Percentiles rank a stretch among this genome's conserved stretches.
Evolutionary conservation across 2,113 vertebrate species (phyloP).

Genomic region (Ploceus nigricollis): DNA sequence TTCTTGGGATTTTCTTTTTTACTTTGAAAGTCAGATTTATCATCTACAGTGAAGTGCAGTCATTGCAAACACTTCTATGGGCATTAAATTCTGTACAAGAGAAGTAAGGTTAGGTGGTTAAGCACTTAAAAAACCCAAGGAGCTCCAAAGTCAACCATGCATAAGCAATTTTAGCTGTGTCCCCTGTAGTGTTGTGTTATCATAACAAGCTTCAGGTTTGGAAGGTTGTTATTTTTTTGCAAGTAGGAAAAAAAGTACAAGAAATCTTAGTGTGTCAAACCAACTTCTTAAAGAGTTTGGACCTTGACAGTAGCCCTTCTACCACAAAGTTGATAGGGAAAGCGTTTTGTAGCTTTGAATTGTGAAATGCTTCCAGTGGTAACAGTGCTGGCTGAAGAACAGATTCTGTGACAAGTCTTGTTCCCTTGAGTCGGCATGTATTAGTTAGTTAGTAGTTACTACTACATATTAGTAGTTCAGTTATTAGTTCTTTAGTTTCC

Average conservation of each 20-base stretch:
- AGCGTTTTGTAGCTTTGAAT: background rate
- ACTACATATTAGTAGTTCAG: background rate
- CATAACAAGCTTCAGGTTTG: background rate
- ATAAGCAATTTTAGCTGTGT: background rate
- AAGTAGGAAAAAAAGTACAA: background rate
- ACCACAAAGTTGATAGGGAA: background rate
- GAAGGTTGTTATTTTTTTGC: background rate
- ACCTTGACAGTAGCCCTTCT: background rate
- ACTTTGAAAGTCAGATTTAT: background rate
- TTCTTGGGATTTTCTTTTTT: background rate
- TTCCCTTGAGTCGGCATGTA: background rate
- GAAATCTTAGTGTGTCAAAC: background rate
- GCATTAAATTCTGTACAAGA: background rate
- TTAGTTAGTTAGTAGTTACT: background rate
- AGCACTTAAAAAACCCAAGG: background rate
- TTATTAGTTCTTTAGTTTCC: background rate
- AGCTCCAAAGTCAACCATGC: background rate
- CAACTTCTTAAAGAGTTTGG: background rate
- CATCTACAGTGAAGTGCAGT: background rate
- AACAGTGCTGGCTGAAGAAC: background rate
- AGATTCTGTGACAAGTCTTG: background rate
- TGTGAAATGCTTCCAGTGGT: background rate
- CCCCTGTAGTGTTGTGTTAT: background rate
- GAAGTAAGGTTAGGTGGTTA: background rate
- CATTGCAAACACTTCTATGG: background rate